These are phyloP conservation scores for Ophioninae sp. DNA, from an alignment of 2,888 invertebrate genomes.

Conservation along the genomic window DNA sequence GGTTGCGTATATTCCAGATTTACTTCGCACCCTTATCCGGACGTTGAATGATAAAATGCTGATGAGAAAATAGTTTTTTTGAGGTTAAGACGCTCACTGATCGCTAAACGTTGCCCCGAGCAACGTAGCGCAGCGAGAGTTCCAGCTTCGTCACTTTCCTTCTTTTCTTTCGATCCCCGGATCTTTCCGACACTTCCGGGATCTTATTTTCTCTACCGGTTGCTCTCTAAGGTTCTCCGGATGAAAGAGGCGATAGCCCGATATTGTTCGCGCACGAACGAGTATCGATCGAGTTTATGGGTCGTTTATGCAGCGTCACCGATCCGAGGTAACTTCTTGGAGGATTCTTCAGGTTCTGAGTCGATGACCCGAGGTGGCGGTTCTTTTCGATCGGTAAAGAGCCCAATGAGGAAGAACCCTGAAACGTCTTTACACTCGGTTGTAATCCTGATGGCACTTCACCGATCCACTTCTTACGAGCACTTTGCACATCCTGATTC, in stretches of 20 bases:
- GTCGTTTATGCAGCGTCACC: too few relatives aligned
- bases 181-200: conserved; percentile 4
- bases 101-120: conserved; percentile 72
- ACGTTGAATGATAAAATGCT: conserved; percentile 1
- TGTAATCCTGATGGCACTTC: too few relatives aligned
- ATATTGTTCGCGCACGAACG: conserved; percentile 61
- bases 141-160: conserved; percentile 47
- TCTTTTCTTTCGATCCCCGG: conserved; percentile 21
- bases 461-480: too few relatives aligned
- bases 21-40: conserved; percentile 11
- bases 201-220: conserved; percentile 22
- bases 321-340: too few relatives aligned
- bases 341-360: too few relatives aligned
- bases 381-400: too few relatives aligned
- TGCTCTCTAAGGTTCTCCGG: conserved; percentile 7
- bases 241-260: conserved; percentile 10
- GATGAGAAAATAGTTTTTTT: conserved; percentile 28
- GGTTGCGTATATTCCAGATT: background rate
- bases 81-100: conserved; percentile 65
- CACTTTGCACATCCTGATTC: too few relatives aligned
- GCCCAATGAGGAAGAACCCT: too few relatives aligned
- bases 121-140: conserved; percentile 73
- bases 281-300: conserved; percentile 19
- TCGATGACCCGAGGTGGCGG: too few relatives aligned
- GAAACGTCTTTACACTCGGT: too few relatives aligned